Base-by-base conservation (phyloP, 2,797 vertebrate genomes). In the Sandelia bainsii region DNA sequence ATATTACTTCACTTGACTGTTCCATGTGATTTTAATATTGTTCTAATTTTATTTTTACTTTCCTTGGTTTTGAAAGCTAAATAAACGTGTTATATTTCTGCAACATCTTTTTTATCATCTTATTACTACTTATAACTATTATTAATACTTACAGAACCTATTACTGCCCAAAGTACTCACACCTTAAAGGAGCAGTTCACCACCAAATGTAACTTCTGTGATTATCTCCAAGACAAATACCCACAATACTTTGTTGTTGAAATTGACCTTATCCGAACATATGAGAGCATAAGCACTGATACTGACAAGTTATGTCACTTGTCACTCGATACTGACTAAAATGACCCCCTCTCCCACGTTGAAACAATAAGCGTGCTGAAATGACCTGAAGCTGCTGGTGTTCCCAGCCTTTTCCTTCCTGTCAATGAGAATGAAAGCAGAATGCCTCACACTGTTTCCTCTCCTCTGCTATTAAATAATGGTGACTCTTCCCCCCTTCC, bases 381-480 rank as follows among this genome's bases (percentile, higher is more conserved):
- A 89, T 82, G 69, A 86, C 65, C 59, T 10, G 0, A 75, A 61
- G 68, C 67, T 40, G 60, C 79, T 70, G 81, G 23, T 75, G 84
- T 75, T 90, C 91, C 89, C 91, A 86, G 88, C 91, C 91, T 88
- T 92, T 94, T 93, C 93, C 92, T 94, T 94, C 93, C 93, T 94
- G 90, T 76, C 83, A 70, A 13, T 58, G 57, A 83, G 77, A 89
- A 89, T 29, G 72, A 89, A 78, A 82, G 83, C 86, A 81, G 75
- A 87, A 86, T 50, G 61, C 63, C 49, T 88, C 80, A 54, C 68
- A 34, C 40, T 16, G 58, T 80, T 89, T 86, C 88, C 85, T 84
- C 85, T 57, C 20, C 54, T 51, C 42, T 25, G 20, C 77, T 69
- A 1, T 60, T 50, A 79, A 86, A 72, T 32, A 45, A 52, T 34